phyloP scores from a whole-genome alignment of 2,797 vertebrate species.

The Alca torda region DNA sequence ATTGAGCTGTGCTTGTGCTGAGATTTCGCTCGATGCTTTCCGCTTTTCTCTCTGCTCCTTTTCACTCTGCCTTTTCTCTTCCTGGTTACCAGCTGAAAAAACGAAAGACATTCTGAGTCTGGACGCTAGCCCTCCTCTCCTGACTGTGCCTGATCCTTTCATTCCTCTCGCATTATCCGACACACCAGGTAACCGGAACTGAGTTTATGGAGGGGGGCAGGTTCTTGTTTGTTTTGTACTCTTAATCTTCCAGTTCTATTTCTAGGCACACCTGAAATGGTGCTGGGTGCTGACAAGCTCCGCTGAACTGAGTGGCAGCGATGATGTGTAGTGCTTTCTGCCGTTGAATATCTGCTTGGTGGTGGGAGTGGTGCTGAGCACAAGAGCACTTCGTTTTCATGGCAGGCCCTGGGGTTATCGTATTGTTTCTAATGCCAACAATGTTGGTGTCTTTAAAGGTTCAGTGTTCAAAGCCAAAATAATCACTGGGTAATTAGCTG shows the following conservation, averaged over 20 bases:
- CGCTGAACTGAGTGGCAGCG: neutral
- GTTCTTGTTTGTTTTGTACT: neutral
- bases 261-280: neutral
- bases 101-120: constrained; percentile 78
- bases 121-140: constrained; percentile 79
- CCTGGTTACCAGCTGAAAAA: constrained; percentile 77
- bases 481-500: neutral
- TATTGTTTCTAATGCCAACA: accelerated
- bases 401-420: neutral
- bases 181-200: constrained; percentile 80
- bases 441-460: neutral
- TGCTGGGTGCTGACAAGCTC: neutral
- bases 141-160: constrained; percentile 88
- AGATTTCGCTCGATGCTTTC: neutral
- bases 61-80: constrained; percentile 15
- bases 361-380: neutral
- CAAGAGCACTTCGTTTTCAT: neutral
- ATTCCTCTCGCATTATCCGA: constrained; percentile 82
- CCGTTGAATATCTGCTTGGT: accelerated
- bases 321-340: neutral
- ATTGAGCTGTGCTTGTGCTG: neutral
- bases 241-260: neutral
- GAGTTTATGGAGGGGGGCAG: neutral
- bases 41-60: neutral
- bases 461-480: neutral